phyloP scores from a whole-genome alignment of 2,113 vertebrate genomes.

The Cichladusa arquata region DNA sequence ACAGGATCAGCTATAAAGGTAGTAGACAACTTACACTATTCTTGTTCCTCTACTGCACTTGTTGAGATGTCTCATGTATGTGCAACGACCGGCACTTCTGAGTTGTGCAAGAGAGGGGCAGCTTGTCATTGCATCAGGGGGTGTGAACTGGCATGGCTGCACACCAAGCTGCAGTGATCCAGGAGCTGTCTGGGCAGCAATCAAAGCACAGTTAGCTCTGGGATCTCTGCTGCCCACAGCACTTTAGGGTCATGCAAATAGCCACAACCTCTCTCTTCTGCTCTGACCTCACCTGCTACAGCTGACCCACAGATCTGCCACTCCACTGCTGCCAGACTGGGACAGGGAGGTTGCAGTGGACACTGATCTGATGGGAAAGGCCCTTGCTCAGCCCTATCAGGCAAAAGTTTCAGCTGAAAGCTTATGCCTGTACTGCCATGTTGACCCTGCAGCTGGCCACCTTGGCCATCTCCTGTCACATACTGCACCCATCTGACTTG shows the following conservation, averaged over 20 bases:
- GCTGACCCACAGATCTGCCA: background rate
- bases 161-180: background rate
- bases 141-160: background rate
- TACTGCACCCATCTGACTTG: background rate
- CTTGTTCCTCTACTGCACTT: background rate
- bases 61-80: background rate
- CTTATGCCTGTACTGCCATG: background rate
- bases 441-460: background rate
- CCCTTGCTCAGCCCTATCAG: background rate
- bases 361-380: background rate
- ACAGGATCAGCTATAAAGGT: background rate
- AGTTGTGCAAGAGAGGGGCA: background rate
- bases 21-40: background rate
- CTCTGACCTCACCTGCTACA: background rate
- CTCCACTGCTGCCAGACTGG: background rate
- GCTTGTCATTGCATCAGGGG: background rate
- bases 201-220: background rate
- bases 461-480: background rate
- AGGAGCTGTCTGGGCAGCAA: background rate
- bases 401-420: background rate
- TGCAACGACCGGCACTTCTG: background rate
- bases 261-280: background rate
- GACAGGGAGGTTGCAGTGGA: background rate
- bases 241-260: background rate
- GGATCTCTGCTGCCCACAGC: background rate